Conservation (phyloP, 64 coral and sea anemone species). For the Pocillopora damicornis region DNA sequence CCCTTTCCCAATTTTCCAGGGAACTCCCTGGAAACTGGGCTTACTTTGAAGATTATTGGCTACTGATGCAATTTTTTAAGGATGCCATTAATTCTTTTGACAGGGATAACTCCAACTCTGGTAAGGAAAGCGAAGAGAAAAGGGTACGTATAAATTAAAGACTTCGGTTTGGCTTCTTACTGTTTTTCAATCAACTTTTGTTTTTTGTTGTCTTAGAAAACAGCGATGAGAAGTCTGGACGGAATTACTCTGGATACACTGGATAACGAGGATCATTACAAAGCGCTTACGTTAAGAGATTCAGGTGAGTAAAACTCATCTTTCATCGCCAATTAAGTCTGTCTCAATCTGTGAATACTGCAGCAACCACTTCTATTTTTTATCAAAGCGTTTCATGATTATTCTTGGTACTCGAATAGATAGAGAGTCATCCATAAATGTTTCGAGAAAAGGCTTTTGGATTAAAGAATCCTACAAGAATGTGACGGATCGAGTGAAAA, state of each 20-base stretch:
- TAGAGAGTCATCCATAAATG: no score
- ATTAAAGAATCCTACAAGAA: no score
- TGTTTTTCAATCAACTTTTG: background rate
- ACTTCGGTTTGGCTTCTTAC: background rate
- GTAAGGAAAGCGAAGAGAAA: background rate
- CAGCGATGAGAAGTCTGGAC: background rate
- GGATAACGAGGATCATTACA: background rate
- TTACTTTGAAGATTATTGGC: background rate
- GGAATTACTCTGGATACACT: background rate
- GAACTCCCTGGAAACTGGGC: no score
- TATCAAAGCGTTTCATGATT: no score
- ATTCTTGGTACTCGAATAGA: no score
- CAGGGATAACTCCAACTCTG: background rate
- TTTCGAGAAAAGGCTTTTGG: no score
- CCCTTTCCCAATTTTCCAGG: no score
- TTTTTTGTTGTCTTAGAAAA: background rate
- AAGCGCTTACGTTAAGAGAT: background rate
- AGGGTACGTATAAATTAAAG: background rate
- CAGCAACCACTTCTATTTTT: background rate
- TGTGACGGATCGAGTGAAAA: no score
- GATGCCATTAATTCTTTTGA: background rate
- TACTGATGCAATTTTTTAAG: background rate
- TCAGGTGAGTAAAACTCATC: background rate
- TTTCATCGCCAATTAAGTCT: no score
- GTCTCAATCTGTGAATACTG: background rate